phyloP scores from a whole-genome alignment of 1,140 invertebrate genomes.

The Drosophila quadrilineata region DNA sequence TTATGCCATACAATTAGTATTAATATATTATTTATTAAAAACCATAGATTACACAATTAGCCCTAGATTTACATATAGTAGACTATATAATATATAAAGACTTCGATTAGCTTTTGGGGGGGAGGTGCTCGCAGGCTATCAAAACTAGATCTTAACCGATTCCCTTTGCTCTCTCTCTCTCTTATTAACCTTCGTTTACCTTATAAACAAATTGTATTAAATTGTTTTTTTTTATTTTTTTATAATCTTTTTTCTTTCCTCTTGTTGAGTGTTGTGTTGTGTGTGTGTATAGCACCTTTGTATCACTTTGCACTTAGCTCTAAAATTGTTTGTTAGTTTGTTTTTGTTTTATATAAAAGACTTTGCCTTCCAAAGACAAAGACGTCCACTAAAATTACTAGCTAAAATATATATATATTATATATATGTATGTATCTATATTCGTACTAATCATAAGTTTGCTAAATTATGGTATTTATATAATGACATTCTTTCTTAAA shows the following conservation, averaged over 20 bases:
- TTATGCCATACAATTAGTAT: slow-evolving; percentile 25
- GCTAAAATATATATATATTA: slow-evolving; percentile 42
- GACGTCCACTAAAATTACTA: slow-evolving; percentile 57
- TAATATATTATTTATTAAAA: slow-evolving; percentile 44
- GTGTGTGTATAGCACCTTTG: slow-evolving; percentile 79
- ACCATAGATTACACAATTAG: slow-evolving; percentile 63
- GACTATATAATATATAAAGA: slow-evolving; percentile 22
- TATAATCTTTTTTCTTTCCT: no score
- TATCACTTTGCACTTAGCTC: slow-evolving; percentile 79
- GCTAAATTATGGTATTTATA: slow-evolving; percentile 26
- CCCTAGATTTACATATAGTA: slow-evolving; percentile 45
- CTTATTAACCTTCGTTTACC: no score
- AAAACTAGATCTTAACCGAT: slow-evolving; percentile 20
- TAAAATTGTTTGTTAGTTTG: slow-evolving; percentile 39
- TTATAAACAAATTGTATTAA: slow-evolving; percentile 24
- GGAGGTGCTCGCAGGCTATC: slow-evolving; percentile 29
- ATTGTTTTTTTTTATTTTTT: slow-evolving; percentile 29
- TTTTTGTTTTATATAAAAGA: slow-evolving; percentile 45
- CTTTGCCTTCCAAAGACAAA: slow-evolving; percentile 70
- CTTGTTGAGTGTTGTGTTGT: slow-evolving; percentile 31
- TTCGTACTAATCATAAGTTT: slow-evolving; percentile 42
- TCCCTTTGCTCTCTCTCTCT: slow-evolving; percentile 22
- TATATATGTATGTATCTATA: slow-evolving; percentile 22
- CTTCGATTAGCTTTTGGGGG: slow-evolving; percentile 52
- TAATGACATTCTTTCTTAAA: slow-evolving; percentile 49